Evolutionary conservation across 64 coral and sea anemone species (phyloP).

Genomic region (Porites lutea): DNA sequence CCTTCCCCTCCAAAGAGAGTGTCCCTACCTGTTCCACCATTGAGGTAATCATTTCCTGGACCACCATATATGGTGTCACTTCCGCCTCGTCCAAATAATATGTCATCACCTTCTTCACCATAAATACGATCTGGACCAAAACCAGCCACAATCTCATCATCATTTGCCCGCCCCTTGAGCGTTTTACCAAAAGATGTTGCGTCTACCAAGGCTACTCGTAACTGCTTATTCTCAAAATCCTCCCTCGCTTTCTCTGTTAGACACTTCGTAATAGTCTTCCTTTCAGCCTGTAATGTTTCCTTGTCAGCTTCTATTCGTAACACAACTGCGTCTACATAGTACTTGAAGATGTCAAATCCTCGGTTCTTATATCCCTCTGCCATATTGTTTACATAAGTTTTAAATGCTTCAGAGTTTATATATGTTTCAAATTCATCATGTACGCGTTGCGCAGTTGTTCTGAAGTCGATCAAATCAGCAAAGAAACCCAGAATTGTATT

Average conservation of each 20-base stretch:
- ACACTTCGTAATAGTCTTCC: constrained; percentile 1
- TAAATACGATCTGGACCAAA: constrained; percentile 13
- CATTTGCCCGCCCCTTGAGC: background rate
- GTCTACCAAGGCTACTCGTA: constrained; percentile 14
- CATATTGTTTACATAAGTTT: background rate
- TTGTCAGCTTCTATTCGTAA: background rate
- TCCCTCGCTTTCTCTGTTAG: constrained; percentile 2
- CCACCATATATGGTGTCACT: constrained; percentile 17
- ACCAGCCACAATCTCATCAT: constrained; percentile 6
- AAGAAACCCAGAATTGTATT: constrained; percentile 29
- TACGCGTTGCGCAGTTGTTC: constrained; percentile 19
- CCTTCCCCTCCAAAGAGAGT: constrained; percentile 6
- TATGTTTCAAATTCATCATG: constrained; percentile 3
- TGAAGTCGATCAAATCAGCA: constrained; percentile 37
- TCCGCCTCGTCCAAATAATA: constrained; percentile 48
- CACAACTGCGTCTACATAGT: constrained; percentile 28
- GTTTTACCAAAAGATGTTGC: constrained; percentile 21
- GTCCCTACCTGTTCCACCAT: constrained; percentile 29
- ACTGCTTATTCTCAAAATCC: constrained; percentile 3
- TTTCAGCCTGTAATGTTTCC: background rate
- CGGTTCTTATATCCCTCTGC: background rate
- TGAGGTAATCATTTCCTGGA: constrained; percentile 15
- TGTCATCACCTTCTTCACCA: constrained; percentile 30
- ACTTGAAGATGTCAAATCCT: constrained; percentile 4
- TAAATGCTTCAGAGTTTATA: constrained; percentile 30